Base-by-base conservation (phyloP, 1,140 invertebrate genomes). In the Drosophila funebris region DNA sequence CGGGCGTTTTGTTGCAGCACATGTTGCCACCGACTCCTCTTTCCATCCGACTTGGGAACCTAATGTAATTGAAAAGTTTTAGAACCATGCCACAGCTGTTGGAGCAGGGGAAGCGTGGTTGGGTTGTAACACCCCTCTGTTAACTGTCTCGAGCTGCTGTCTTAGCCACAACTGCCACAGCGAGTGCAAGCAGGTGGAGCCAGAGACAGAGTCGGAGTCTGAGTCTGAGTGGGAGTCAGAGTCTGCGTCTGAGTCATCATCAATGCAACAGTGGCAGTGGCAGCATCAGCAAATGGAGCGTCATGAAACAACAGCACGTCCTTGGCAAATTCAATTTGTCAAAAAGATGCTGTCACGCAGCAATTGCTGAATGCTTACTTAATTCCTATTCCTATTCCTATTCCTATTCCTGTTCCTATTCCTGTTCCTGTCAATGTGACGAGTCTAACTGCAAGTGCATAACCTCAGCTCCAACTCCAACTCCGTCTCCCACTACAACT, bases 61-160 rank as follows among this genome's bases (percentile, higher is more conserved):
- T 87, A 87, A 87, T 82, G 82, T 87, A 87, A 87, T 87, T 87
- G 82, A 87, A 87, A 87, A 87, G 78, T 87, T 87, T 78, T 69
- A 31, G 27, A 48, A 61, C 37, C 52, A 66, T 43, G 70, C 16
- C 50, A 64, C 33, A 11, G 52, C 48, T 39, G 24, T 1, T 6
- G 7, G 52, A 52, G 18, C 20, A 24, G 3, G 6, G 14, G 39
- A 13, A 39, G 2, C 9, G 16, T 3, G 16, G 16, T 24, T 37
- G 18, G 7, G 6, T 0, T 11, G 2, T 9, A n/a, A 67, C 46
- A 27, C 52, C 8, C 22, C 46, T 18, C 44, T 63, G 13, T 43
- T 36, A 62, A 52, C 56, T 31, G 57, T 62, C 46, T 53, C 14
- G 24, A 31, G 62, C 48, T 53, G 46, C 52, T 27, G 24, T 70